Evolutionary conservation across 2,888 invertebrate genomes (phyloP).

Genomic region (Ormyrus pomaceus): DNA sequence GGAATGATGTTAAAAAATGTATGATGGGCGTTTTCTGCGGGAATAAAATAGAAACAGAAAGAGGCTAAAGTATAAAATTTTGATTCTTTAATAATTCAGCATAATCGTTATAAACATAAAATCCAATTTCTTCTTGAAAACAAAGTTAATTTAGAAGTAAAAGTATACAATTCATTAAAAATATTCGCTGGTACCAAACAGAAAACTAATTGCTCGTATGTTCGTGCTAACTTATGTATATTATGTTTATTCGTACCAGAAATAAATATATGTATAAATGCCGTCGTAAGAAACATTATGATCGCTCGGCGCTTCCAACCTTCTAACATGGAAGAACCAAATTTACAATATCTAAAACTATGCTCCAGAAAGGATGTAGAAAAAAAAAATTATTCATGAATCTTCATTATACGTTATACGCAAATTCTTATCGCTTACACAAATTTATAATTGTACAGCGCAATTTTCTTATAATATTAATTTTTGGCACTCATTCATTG

Average conservation of each 20-base stretch:
- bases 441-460: too few relatives aligned
- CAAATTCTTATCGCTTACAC: too few relatives aligned
- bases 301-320: background rate
- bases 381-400: too few relatives aligned
- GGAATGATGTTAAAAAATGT: background rate
- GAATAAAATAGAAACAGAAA: background rate
- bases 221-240: slow-evolving; percentile 10
- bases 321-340: too few relatives aligned
- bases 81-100: slow-evolving; percentile 27
- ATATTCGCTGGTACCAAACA: too few relatives aligned
- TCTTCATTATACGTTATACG: too few relatives aligned
- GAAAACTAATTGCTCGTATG: background rate
- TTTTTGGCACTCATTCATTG: slow-evolving; percentile 56
- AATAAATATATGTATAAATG: slow-evolving; percentile 43
- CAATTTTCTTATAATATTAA: slow-evolving; percentile 42
- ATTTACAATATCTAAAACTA: too few relatives aligned
- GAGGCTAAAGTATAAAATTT: slow-evolving; percentile 15
- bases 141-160: background rate
- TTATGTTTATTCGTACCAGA: background rate
- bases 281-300: slow-evolving; percentile 2
- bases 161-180: background rate
- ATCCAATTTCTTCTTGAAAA: slow-evolving; percentile 15
- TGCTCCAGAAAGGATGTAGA: too few relatives aligned
- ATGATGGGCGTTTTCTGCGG: too few relatives aligned
- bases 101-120: slow-evolving; percentile 4